phyloP scores from a whole-genome alignment of 2,888 invertebrate species.

The Aproaerema taeniolella region DNA sequence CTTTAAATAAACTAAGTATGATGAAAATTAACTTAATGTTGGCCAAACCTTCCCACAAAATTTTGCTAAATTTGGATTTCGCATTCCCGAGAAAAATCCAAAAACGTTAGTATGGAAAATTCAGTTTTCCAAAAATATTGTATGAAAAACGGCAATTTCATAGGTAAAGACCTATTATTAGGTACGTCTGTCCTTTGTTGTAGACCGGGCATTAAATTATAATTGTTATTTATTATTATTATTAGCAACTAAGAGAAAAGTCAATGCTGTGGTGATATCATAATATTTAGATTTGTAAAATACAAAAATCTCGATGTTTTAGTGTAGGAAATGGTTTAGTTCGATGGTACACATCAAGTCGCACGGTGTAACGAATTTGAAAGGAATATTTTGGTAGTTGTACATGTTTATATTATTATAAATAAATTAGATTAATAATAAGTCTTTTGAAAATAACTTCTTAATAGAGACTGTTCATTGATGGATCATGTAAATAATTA shows the following conservation, averaged over 20 bases:
- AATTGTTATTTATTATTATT: slow-evolving; percentile 8
- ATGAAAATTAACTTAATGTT: too few species aligned
- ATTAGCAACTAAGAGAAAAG: slow-evolving; percentile 22
- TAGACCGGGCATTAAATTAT: too few species aligned
- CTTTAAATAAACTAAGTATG: too few species aligned
- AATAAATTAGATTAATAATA: too few species aligned
- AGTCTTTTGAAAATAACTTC: too few species aligned
- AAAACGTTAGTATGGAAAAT: background rate
- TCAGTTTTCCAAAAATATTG: background rate
- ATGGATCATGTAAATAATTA: too few species aligned
- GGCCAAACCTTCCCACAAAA: too few species aligned
- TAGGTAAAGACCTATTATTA: background rate
- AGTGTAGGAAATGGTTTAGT: background rate
- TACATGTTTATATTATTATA: background rate
- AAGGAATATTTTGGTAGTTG: background rate
- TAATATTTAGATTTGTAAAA: slow-evolving; percentile 43
- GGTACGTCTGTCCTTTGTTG: too few species aligned
- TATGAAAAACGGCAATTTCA: background rate
- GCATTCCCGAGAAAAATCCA: too few species aligned
- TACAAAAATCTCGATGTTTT: slow-evolving; percentile 15
- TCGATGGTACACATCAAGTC: too few species aligned
- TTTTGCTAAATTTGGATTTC: too few species aligned
- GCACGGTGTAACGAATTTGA: background rate
- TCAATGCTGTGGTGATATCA: slow-evolving; percentile 60
- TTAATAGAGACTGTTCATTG: too few species aligned